phyloP scores from a whole-genome alignment of 2,113 vertebrate species.

The Columba livia region DNA sequence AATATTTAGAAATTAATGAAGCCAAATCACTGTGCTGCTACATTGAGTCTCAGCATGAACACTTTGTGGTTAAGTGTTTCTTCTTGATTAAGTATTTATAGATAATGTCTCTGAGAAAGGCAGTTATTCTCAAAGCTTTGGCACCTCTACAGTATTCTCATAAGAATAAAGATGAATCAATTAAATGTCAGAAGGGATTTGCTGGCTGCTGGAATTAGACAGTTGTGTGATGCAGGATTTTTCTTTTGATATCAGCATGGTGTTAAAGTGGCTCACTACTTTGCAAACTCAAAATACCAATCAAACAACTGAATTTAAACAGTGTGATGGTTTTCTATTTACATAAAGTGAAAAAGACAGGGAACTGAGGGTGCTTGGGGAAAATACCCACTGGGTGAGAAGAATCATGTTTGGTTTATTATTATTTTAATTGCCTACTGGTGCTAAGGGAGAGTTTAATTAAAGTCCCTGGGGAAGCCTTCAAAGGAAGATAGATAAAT shows the following conservation, averaged over 20 bases:
- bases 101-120: neutral
- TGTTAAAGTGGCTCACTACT: neutral
- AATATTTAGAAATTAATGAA: neutral
- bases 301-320: neutral
- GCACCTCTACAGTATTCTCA: neutral
- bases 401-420: neutral
- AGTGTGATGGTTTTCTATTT: neutral
- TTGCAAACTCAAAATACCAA: neutral
- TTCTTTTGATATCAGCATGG: constrained; percentile 18
- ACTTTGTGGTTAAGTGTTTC: neutral
- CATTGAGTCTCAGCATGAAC: neutral
- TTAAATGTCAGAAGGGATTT: constrained; percentile 11
- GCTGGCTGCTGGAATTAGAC: constrained; percentile 19
- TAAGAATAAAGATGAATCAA: neutral
- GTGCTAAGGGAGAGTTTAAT: neutral
- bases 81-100: neutral
- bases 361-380: neutral
- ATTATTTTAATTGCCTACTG: constrained; percentile 31
- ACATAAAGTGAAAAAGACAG: neutral
- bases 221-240: neutral
- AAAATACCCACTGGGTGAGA: neutral
- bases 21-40: neutral
- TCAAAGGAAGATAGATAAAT: constrained; percentile 31
- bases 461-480: neutral
- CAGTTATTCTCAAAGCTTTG: neutral